Evolutionary conservation across 2,797 vertebrate genomes (phyloP).

Genomic region (Antrozous pallidus): DNA sequence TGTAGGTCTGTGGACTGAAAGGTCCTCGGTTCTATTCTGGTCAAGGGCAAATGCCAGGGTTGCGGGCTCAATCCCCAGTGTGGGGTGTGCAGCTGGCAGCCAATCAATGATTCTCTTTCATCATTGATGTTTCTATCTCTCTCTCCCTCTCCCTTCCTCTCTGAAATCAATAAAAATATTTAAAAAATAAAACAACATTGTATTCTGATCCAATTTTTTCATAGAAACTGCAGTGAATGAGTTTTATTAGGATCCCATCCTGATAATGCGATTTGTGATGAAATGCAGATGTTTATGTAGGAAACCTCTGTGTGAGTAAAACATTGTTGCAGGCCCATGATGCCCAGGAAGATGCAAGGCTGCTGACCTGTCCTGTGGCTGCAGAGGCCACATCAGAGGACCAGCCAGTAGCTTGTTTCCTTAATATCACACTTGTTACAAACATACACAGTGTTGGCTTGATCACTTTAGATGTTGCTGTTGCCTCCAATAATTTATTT

Average conservation of each 20-base stretch:
- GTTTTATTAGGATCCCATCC: background rate
- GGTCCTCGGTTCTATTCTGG: no score
- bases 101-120: no score
- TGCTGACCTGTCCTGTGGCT: background rate
- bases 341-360: background rate
- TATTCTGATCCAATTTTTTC: slow-evolving; percentile 34
- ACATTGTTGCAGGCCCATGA: background rate
- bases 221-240: background rate
- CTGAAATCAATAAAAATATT: no score
- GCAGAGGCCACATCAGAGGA: no score
- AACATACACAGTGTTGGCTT: background rate
- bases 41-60: no score
- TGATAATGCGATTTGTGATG: background rate
- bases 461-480: background rate
- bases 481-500: background rate
- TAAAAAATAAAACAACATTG: background rate
- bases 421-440: background rate
- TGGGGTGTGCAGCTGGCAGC: no score
- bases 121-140: no score
- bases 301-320: background rate
- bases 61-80: no score
- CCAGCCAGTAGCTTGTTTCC: background rate
- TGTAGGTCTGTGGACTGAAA: no score
- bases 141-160: no score
- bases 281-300: background rate